phyloP scores from a whole-genome alignment of 2,797 vertebrate genomes.

The Ambastaia sidthimunki region DNA sequence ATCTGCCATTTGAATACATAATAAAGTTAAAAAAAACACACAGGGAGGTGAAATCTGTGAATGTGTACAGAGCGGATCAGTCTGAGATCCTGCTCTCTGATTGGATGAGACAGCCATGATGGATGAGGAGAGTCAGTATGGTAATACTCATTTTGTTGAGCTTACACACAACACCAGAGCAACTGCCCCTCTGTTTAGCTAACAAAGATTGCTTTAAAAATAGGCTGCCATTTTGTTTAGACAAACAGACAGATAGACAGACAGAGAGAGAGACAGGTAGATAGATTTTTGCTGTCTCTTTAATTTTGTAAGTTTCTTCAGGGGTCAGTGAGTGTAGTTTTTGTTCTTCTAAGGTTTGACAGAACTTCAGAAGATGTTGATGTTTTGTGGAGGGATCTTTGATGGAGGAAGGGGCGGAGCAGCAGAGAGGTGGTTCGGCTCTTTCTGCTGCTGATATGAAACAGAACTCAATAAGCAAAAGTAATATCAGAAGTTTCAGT shows the following conservation, averaged over 20 bases:
- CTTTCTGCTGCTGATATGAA: slow-evolving; percentile 8
- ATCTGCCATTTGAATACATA: background rate
- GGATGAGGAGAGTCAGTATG: slow-evolving; percentile 76
- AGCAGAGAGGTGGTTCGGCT: slow-evolving; percentile 13
- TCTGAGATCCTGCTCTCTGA: slow-evolving; percentile 59
- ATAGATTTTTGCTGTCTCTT: background rate
- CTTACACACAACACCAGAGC: slow-evolving; percentile 68
- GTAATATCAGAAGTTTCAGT: slow-evolving; percentile 43
- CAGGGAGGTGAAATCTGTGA: slow-evolving; percentile 5
- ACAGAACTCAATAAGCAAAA: slow-evolving; percentile 17
- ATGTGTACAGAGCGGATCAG: slow-evolving; percentile 62
- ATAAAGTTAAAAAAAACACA: background rate
- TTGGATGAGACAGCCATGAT: slow-evolving; percentile 71
- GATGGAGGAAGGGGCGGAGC: slow-evolving; percentile 8
- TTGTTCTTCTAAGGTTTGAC: slow-evolving; percentile 8
- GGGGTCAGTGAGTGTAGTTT: background rate
- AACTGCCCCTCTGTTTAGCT: slow-evolving; percentile 53
- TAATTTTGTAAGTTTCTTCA: background rate
- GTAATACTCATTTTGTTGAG: slow-evolving; percentile 67
- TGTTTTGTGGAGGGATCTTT: slow-evolving; percentile 12
- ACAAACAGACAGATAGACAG: background rate
- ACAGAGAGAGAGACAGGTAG: background rate
- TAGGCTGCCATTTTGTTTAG: too few relatives aligned
- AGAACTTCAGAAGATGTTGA: slow-evolving; percentile 8
- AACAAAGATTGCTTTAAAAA: slow-evolving; percentile 10